These are phyloP conservation scores for Megathymus violae DNA, from an alignment of 1,140 invertebrate species.

Conservation along the genomic window DNA sequence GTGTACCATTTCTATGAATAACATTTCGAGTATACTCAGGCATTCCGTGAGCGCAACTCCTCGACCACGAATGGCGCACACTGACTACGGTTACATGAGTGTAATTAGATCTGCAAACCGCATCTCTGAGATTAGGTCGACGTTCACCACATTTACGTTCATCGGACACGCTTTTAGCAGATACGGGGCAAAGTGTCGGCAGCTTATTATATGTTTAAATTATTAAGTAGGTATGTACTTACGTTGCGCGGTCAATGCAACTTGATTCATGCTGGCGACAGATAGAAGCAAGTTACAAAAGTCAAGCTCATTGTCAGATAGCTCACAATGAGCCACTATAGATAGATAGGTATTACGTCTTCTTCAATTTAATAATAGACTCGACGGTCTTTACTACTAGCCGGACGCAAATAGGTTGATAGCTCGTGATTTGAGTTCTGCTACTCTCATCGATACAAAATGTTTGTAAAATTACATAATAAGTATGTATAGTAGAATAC, in stretches of 20 bases:
- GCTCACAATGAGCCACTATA: neutral
- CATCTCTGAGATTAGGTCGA: slow-evolving; percentile 28
- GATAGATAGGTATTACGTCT: slow-evolving; percentile 10
- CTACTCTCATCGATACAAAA: neutral
- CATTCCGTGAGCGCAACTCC: slow-evolving; percentile 12
- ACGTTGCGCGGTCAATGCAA: slow-evolving; percentile 21
- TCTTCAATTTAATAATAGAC: slow-evolving; percentile 29
- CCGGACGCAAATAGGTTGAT: neutral
- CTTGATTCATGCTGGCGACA: slow-evolving; percentile 25
- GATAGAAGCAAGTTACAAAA: slow-evolving; percentile 20
- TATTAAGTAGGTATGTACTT: slow-evolving; percentile 4
- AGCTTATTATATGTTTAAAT: slow-evolving; percentile 6
- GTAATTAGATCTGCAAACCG: slow-evolving; percentile 34
- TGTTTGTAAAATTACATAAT: neutral
- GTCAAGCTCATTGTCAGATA: slow-evolving; percentile 35
- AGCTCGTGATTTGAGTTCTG: neutral
- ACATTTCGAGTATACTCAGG: slow-evolving; percentile 6
- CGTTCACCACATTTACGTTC: slow-evolving; percentile 31
- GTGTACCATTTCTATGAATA: slow-evolving; percentile 16
- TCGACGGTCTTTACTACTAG: neutral
- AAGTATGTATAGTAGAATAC: too few species aligned
- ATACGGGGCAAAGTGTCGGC: slow-evolving; percentile 7
- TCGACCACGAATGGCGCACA: slow-evolving; percentile 33
- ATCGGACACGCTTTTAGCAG: slow-evolving; percentile 17
- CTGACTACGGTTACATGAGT: slow-evolving; percentile 27